phyloP scores from a whole-genome alignment of 2,113 vertebrate species.

The Falco punctatus region DNA sequence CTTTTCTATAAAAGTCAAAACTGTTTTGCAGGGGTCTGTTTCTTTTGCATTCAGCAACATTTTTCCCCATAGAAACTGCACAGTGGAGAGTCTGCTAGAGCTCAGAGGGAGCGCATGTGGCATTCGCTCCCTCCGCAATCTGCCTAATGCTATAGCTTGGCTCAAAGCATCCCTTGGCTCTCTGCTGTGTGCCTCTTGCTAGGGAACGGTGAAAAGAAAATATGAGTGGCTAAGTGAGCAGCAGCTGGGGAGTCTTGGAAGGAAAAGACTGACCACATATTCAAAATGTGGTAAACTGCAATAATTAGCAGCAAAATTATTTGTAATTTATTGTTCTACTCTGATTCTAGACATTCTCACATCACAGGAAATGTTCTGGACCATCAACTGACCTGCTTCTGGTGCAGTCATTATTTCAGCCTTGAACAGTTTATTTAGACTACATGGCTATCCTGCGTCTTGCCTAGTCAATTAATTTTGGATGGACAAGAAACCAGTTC shows the following conservation, averaged over 20 bases:
- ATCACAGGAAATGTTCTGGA: not conserved
- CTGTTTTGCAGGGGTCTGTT: slow-evolving; percentile 22
- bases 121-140: not conserved
- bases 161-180: not conserved
- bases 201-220: slow-evolving; percentile 17
- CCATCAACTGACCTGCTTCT: not conserved
- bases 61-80: not conserved
- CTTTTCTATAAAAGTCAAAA: slow-evolving; percentile 29
- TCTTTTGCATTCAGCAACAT: slow-evolving; percentile 18
- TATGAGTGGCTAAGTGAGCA: not conserved
- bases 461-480: slow-evolving; percentile 2
- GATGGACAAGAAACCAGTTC: not conserved
- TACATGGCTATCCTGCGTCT: not conserved
- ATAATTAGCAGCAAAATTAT: not conserved
- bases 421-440: slow-evolving; percentile 19
- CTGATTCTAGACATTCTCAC: not conserved
- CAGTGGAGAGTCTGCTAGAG: slow-evolving; percentile 3
- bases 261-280: not conserved
- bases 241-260: not conserved
- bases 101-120: not conserved
- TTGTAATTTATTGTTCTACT: slow-evolving; percentile 7
- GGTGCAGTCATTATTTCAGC: slow-evolving; percentile 13
- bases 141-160: not conserved
- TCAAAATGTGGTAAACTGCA: slow-evolving; percentile 19
- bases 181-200: slow-evolving; percentile 19